Conservation (phyloP, 92 coral and sea anemone genomes). For the Plumapathes pennacea region DNA sequence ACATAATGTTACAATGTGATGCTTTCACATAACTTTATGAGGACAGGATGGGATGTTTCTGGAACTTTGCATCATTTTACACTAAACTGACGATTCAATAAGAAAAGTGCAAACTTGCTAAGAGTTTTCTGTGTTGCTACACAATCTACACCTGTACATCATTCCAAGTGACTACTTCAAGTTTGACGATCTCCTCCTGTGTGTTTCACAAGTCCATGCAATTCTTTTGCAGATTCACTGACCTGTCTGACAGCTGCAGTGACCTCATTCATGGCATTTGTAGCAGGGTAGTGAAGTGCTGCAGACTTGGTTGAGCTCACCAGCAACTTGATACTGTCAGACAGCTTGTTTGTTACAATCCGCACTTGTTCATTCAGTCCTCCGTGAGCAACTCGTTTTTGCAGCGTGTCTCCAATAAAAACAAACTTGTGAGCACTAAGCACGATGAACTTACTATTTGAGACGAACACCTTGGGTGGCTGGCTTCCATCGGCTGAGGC, state of each 20-base stretch:
- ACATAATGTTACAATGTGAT: too few species aligned
- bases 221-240: constrained; percentile 76
- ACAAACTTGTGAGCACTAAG: constrained; percentile 96
- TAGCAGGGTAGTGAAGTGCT: constrained; percentile 87
- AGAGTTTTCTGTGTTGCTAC: background rate
- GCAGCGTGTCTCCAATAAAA: constrained; percentile 86
- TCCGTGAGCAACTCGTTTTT: constrained; percentile 61
- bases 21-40: too few species aligned
- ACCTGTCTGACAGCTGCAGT: constrained; percentile 76
- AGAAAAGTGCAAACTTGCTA: background rate
- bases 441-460: constrained; percentile 93
- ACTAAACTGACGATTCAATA: too few species aligned
- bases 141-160: background rate
- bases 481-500: constrained; percentile 69
- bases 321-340: constrained; percentile 68
- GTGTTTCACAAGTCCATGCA: constrained; percentile 71
- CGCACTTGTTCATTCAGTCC: constrained; percentile 53
- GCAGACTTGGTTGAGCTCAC: constrained; percentile 84
- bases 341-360: constrained; percentile 66
- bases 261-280: constrained; percentile 77
- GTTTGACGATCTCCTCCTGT: too few species aligned
- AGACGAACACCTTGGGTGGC: constrained; percentile 90
- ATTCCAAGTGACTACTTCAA: too few species aligned
- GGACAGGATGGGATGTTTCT: too few species aligned
- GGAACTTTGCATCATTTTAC: too few species aligned